A percentile compares a stretch with the other conserved stretches of the same genome.
Evolutionary conservation across 2,888 invertebrate genomes (phyloP).

Genomic region (Lithophane semibrunnea): DNA sequence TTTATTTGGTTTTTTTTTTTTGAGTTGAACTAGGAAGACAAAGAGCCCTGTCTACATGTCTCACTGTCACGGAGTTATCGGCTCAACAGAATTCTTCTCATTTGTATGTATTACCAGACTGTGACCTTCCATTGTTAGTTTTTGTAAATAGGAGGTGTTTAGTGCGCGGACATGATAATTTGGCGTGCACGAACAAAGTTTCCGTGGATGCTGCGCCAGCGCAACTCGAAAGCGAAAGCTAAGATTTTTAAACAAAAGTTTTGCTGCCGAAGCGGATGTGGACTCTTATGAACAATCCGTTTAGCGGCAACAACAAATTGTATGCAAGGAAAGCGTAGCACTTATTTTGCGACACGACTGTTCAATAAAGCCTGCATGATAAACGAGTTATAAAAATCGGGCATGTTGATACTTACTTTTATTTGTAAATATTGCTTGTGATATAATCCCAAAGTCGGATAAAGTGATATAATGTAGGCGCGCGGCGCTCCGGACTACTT

Average conservation of each 20-base stretch:
- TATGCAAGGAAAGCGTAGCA: constrained; percentile 71
- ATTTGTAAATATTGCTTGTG: constrained; percentile 77
- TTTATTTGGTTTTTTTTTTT: constrained; percentile 33
- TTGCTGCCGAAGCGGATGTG: constrained; percentile 70
- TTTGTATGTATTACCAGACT: constrained; percentile 80
- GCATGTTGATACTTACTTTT: constrained; percentile 57
- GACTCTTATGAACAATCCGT: constrained; percentile 71
- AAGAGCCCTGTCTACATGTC: constrained; percentile 36
- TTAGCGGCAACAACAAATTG: constrained; percentile 71
- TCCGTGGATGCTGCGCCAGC: constrained; percentile 80
- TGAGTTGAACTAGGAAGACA: constrained; percentile 49
- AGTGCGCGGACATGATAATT: constrained; percentile 87
- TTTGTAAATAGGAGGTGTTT: constrained; percentile 84
- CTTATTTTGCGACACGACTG: constrained; percentile 44
- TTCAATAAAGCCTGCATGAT: constrained; percentile 42
- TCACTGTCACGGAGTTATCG: constrained; percentile 50
- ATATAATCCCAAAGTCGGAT: constrained; percentile 86
- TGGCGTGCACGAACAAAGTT: constrained; percentile 78
- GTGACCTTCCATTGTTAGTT: constrained; percentile 88
- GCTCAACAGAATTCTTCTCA: constrained; percentile 71
- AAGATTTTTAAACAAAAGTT: constrained; percentile 77
- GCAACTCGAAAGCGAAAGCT: constrained; percentile 83
- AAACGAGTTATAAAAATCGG: constrained; percentile 58
- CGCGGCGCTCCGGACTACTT: constrained; percentile 87
- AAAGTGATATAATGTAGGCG: constrained; percentile 89